Evolutionary conservation across 2,888 invertebrate genomes (phyloP).

Genomic region (Ryuthela nishihirai): DNA sequence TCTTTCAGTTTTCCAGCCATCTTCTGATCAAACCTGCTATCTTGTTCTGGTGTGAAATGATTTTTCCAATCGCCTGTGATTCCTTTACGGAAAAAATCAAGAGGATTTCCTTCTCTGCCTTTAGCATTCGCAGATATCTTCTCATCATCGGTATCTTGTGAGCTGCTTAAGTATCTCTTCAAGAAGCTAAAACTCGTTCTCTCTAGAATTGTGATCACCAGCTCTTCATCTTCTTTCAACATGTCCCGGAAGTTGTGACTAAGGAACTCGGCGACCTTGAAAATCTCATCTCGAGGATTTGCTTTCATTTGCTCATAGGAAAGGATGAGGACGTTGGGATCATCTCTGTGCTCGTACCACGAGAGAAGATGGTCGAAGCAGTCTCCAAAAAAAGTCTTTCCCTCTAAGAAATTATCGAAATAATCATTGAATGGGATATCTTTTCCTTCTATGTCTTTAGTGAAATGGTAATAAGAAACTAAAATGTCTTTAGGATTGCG

Average conservation of each 20-base stretch:
- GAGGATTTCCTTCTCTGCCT: too few relatives aligned
- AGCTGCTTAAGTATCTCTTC: too few relatives aligned
- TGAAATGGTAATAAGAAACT: constrained; percentile 51
- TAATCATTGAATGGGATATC: constrained; percentile 46
- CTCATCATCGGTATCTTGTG: too few relatives aligned
- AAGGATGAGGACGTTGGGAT: constrained; percentile 47
- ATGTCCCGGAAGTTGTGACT: background rate
- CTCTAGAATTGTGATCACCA: too few relatives aligned
- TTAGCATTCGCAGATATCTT: too few relatives aligned
- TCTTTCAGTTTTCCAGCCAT: too few relatives aligned
- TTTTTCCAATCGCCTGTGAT: too few relatives aligned
- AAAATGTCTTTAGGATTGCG: constrained; percentile 52
- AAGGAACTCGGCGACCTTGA: constrained; percentile 38
- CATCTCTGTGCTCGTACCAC: too few relatives aligned
- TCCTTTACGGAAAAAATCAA: too few relatives aligned
- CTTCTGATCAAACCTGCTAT: too few relatives aligned
- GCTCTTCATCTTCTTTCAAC: background rate
- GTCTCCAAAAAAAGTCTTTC: constrained; percentile 44
- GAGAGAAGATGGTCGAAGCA: constrained; percentile 26
- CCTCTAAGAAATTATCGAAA: constrained; percentile 48
- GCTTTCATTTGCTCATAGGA: constrained; percentile 51
- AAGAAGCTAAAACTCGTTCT: too few relatives aligned
- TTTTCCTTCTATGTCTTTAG: background rate
- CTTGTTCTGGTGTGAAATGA: too few relatives aligned
- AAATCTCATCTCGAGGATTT: constrained; percentile 32